Percentiles rank a stretch among this genome's conserved stretches.
phyloP scores from a whole-genome alignment of 2,113 vertebrate species.

The Lontra canadensis region DNA sequence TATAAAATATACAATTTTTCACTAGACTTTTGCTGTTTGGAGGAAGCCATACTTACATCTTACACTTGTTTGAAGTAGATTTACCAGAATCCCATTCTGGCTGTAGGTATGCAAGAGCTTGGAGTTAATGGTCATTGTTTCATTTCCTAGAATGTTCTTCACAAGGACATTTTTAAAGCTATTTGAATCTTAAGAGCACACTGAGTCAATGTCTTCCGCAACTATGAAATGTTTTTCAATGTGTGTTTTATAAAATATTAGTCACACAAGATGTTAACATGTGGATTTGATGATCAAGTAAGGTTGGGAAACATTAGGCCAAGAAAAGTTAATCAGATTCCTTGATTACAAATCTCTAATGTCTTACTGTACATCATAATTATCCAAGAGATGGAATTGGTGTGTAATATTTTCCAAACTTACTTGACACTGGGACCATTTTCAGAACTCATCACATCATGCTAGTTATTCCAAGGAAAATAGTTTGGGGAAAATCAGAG shows the following conservation, averaged over 20 bases:
- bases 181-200: neutral
- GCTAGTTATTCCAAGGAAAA: neutral
- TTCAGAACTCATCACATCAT: neutral
- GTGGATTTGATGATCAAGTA: neutral
- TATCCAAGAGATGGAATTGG: neutral
- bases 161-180: constrained; percentile 15
- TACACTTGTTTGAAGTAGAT: neutral
- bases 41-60: neutral
- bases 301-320: neutral
- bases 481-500: neutral
- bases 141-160: neutral
- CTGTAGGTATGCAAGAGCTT: neutral
- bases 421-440: neutral
- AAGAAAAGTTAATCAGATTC: neutral
- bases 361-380: neutral
- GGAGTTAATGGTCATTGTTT: neutral
- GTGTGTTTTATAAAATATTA: neutral
- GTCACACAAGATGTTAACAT: neutral
- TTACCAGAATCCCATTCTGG: neutral
- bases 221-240: neutral
- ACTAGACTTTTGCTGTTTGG: neutral
- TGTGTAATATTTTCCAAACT: neutral
- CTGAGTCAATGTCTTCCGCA: constrained; percentile 12
- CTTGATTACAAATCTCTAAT: neutral
- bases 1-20: neutral